Evolutionary conservation across 2,888 invertebrate species (phyloP).

Genomic region (Drosophila atroscutellata): DNA sequence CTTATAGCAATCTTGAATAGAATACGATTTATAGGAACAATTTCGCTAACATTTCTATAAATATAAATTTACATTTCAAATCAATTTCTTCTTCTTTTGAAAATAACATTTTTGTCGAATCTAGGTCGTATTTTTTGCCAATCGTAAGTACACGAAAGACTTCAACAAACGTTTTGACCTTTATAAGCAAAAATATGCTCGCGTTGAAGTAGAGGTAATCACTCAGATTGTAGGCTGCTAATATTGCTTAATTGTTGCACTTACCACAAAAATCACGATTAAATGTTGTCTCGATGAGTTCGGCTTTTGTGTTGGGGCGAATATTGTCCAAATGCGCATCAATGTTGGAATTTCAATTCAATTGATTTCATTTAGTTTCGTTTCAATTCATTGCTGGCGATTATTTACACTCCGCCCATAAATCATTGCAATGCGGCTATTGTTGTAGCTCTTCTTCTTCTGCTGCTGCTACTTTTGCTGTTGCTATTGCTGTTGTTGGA

Average conservation of each 20-base stretch:
- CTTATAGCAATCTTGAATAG: neutral
- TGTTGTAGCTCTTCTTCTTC: conserved; percentile 18
- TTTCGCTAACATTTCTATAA: too few species aligned
- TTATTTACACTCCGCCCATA: conserved; percentile 70
- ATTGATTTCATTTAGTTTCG: conserved; percentile 45
- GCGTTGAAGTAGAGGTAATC: conserved; percentile 5
- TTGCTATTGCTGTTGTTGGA: neutral
- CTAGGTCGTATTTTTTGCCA: neutral
- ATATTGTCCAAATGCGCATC: conserved; percentile 26
- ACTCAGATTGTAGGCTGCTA: conserved; percentile 15
- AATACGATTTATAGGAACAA: neutral
- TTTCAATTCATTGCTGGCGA: conserved; percentile 40
- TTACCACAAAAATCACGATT: conserved; percentile 40
- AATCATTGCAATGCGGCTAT: conserved; percentile 60
- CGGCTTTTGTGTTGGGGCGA: conserved; percentile 6
- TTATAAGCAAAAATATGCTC: conserved; percentile 10
- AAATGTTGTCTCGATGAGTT: conserved; percentile 1
- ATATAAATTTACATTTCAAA: neutral
- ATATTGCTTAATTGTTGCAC: conserved; percentile 43
- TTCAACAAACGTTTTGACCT: conserved; percentile 28
- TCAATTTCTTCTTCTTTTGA: neutral
- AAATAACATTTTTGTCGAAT: neutral
- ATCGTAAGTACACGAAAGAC: neutral
- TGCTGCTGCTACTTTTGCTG: neutral
- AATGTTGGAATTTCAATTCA: conserved; percentile 43